Conservation (phyloP, 35 echinoderm and acorn worm species). For the Apostichopus parvimensis region DNA sequence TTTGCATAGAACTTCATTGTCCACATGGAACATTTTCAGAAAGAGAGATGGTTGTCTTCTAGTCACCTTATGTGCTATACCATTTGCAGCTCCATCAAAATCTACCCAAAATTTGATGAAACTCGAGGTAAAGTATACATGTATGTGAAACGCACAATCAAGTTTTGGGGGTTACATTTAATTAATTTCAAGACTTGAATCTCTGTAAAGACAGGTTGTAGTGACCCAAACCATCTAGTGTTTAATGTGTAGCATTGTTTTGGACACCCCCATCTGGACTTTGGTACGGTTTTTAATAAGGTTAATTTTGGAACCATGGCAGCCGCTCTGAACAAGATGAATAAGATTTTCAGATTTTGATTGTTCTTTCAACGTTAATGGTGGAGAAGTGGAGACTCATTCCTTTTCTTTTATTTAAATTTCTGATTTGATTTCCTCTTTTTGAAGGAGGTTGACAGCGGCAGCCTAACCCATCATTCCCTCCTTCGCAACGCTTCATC, state of each 20-base stretch:
- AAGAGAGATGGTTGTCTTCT: not conserved
- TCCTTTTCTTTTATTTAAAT: not conserved
- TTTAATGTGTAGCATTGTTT: too few species aligned
- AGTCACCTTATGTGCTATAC: conserved; percentile 10
- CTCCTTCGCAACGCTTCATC: conserved; percentile 30
- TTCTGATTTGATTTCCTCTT: not conserved
- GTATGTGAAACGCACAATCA: not conserved
- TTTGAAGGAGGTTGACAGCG: conserved; percentile 14
- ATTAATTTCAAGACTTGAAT: not conserved
- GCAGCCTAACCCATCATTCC: conserved; percentile 1
- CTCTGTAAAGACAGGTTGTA: not conserved
- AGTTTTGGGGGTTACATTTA: not conserved
- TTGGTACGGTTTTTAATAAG: not conserved
- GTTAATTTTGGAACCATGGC: not conserved
- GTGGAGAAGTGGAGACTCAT: not conserved
- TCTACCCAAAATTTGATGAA: not conserved
- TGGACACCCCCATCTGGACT: too few species aligned
- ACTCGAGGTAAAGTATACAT: conserved; percentile 17
- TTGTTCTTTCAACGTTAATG: not conserved
- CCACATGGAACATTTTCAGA: not conserved
- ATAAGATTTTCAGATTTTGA: not conserved
- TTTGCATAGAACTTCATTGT: not conserved
- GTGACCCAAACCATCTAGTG: not conserved
- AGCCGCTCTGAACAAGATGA: not conserved
- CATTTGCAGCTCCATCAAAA: not conserved